Conservation (phyloP, 1,140 invertebrate species). For the Lordiphosa stackelbergi region DNA sequence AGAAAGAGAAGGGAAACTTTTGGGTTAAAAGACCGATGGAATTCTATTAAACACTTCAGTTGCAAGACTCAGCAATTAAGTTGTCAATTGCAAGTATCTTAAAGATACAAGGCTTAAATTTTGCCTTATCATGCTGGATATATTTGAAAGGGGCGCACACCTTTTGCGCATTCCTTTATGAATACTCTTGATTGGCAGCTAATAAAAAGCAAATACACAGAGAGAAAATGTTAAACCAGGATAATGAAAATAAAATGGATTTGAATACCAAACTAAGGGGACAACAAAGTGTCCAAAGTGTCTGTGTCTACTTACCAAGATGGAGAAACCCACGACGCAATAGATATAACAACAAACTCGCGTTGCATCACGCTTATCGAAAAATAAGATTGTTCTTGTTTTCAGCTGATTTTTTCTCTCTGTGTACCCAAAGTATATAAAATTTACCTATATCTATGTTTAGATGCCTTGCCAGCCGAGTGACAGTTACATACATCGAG, state of each 20-base stretch:
- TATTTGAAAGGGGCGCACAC: constrained; percentile 21
- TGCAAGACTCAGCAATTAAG: constrained; percentile 39
- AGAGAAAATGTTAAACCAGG: constrained; percentile 6
- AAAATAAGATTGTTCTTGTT: too few relatives aligned
- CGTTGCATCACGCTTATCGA: too few relatives aligned
- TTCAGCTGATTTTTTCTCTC: too few relatives aligned
- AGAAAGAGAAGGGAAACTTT: constrained; percentile 3
- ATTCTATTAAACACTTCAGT: constrained; percentile 24
- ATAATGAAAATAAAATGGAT: too few relatives aligned
- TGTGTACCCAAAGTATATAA: constrained; percentile 3
- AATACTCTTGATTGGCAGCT: constrained; percentile 56
- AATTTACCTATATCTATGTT: constrained; percentile 3
- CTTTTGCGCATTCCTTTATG: constrained; percentile 35
- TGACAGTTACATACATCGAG: constrained; percentile 56
- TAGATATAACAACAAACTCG: too few relatives aligned
- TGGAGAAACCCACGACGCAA: too few relatives aligned
- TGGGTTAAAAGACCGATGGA: constrained; percentile 22
- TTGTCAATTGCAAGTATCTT: constrained; percentile 39
- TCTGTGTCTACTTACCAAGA: too few relatives aligned
- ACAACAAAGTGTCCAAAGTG: too few relatives aligned
- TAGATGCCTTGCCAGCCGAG: constrained; percentile 36
- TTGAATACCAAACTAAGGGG: too few relatives aligned
- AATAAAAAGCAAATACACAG: constrained; percentile 33
- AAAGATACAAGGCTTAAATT: constrained; percentile 36
- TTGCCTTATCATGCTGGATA: constrained; percentile 42